A percentile compares a stretch with the other conserved stretches of the same genome.
Conservation (phyloP, 2,888 invertebrate species). For the Galerucella calmariensis region DNA sequence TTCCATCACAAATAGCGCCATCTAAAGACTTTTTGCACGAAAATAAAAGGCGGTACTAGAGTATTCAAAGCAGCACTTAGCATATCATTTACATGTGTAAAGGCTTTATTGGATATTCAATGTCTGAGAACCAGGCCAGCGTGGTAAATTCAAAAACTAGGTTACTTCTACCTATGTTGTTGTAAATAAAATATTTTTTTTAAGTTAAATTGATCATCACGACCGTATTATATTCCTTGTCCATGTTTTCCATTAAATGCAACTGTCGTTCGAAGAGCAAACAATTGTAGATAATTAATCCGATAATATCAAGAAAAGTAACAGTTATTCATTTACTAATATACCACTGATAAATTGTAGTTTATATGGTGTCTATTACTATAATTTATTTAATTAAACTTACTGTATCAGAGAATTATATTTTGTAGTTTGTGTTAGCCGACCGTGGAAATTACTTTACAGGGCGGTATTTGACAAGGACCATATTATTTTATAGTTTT, state of each 20-base stretch:
- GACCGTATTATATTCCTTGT: background rate
- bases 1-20: background rate
- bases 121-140: background rate
- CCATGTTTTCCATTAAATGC: background rate
- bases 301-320: background rate
- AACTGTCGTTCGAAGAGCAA: background rate
- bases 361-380: constrained; percentile 15
- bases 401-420: constrained; percentile 6
- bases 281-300: constrained; percentile 1
- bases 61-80: background rate
- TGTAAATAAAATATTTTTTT: background rate
- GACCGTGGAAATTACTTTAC: background rate
- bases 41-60: background rate
- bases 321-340: constrained; percentile 13
- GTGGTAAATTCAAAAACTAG: constrained; percentile 1
- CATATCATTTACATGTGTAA: constrained; percentile 4
- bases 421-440: background rate
- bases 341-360: constrained; percentile 3
- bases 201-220: no score
- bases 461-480: background rate
- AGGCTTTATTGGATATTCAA: constrained; percentile 1
- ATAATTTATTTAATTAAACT: constrained; percentile 11
- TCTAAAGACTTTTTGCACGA: background rate
- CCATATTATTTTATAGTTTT: background rate
- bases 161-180: background rate